phyloP scores from a whole-genome alignment of 2,113 vertebrate genomes.

The Colossoma macropomum region DNA sequence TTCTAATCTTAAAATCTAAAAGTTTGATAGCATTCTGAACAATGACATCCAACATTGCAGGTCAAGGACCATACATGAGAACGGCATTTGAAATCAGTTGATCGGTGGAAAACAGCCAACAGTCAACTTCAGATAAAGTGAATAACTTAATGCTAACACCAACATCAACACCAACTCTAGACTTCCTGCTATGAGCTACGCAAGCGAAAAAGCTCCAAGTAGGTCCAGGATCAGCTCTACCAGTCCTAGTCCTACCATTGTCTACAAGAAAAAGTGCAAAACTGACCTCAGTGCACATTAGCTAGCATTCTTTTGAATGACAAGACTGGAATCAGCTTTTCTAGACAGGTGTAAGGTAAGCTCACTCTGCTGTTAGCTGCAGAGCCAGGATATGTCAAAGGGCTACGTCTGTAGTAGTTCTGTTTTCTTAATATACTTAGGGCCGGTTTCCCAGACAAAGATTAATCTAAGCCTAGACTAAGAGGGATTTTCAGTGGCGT shows the following conservation, averaged over 20 bases:
- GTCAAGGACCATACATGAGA: neutral
- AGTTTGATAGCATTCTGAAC: too few relatives aligned
- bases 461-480: neutral
- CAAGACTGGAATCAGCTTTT: neutral
- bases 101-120: neutral
- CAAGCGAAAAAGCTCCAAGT: neutral
- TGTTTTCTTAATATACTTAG: neutral
- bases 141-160: neutral
- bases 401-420: too few relatives aligned
- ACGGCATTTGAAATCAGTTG: neutral
- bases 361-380: neutral
- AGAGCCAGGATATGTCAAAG: neutral
- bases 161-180: neutral
- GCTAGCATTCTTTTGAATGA: neutral
- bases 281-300: neutral
- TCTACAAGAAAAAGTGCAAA: neutral
- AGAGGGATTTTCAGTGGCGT: neutral
- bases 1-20: too few relatives aligned
- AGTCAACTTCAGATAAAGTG: neutral
- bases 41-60: too few relatives aligned
- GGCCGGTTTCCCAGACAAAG: neutral
- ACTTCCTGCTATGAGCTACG: neutral
- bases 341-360: neutral
- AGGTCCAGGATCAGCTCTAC: neutral
- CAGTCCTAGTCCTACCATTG: neutral